Base-by-base conservation (phyloP, 2,888 invertebrate species). In the Apamea sordens region DNA sequence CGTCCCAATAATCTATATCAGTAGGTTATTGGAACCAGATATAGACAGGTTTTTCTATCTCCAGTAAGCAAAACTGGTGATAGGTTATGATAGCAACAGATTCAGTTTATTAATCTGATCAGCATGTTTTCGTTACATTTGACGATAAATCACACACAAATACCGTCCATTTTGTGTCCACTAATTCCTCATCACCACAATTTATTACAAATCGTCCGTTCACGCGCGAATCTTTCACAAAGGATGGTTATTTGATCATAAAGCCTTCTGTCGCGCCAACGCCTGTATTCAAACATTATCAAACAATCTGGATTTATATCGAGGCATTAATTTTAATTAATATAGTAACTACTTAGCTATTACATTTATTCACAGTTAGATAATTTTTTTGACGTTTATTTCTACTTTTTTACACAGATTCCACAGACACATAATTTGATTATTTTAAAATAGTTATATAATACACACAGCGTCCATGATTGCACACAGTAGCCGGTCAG, bases 121-220 rank as follows among this genome's bases (percentile, higher is more conserved):
- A 79, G 50, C 21, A 11, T 18, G 67, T 28, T 28, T 59, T n/a
- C 21, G 11, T 77, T 47, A 21, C 61, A 36, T 76, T 47, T 53
- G 18, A 28, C 28, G 1, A 28, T 28, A 18, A 44, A 64, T 53
- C 41, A 44, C 64, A 5, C 0, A 2, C 53, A 21, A 65, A 77
- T n/a, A 0, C n/a, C 21, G 10, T 59, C 3, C 2, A 24, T 44
- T 75, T 59, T 6, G 8, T 24, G n/a, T 32, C 15, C 59, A 36
- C 4, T 2, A 32, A 13, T 36, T 41, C 21, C 11, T 53, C n/a
- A 44, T 10, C 13, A 36, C 44, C 64, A 32, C 73, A 73, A 80
- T 79, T 80, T 59, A 65, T 15, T 36, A 0, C 65, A 79, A 80
- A 79, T 79, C 64, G 73, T 65, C 73, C 73, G 1, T 80, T 24